Evolutionary conservation across 2,797 vertebrate genomes (phyloP).

Genomic region (Craterocephalus amniculus): DNA sequence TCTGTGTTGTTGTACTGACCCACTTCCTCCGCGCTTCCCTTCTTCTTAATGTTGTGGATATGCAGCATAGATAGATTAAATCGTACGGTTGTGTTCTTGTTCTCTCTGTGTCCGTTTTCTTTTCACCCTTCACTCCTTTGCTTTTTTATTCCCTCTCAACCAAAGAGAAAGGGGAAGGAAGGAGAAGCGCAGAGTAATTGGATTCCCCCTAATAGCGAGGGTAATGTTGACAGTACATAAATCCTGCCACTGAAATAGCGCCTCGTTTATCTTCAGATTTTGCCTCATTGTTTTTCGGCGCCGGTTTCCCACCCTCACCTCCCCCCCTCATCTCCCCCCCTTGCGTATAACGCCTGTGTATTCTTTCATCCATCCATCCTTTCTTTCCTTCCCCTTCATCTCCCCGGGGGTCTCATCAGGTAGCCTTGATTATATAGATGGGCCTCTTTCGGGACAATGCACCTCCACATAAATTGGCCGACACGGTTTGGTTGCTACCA

Average conservation of each 20-base stretch:
- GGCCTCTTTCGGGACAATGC: slow-evolving; percentile 57
- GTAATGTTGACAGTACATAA: slow-evolving; percentile 89
- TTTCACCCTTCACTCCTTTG: slow-evolving; percentile 69
- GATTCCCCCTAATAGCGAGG: slow-evolving; percentile 84
- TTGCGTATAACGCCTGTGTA: slow-evolving; percentile 24
- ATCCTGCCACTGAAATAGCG: slow-evolving; percentile 85
- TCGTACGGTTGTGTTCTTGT: slow-evolving; percentile 61
- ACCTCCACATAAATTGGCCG: slow-evolving; percentile 66
- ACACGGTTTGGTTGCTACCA: slow-evolving; percentile 53
- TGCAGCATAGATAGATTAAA: slow-evolving; percentile 67
- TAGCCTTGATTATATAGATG: slow-evolving; percentile 73
- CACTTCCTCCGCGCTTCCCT: slow-evolving; percentile 40
- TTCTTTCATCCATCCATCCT: slow-evolving; percentile 28
- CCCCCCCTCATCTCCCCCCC: slow-evolving; percentile 41
- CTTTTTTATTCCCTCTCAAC: slow-evolving; percentile 60
- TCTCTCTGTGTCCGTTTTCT: slow-evolving; percentile 59
- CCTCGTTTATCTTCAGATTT: slow-evolving; percentile 86
- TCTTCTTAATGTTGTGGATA: slow-evolving; percentile 66
- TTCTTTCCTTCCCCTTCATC: slow-evolving; percentile 38
- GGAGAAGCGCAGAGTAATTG: slow-evolving; percentile 83
- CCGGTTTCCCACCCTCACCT: slow-evolving; percentile 62
- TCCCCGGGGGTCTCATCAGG: slow-evolving; percentile 76
- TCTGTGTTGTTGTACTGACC: slow-evolving; percentile 41
- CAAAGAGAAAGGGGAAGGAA: slow-evolving; percentile 64
- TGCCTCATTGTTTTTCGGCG: slow-evolving; percentile 81